These are phyloP conservation scores for Eumeta japonica DNA, from an alignment of 1,140 invertebrate species.

Conservation along the genomic window DNA sequence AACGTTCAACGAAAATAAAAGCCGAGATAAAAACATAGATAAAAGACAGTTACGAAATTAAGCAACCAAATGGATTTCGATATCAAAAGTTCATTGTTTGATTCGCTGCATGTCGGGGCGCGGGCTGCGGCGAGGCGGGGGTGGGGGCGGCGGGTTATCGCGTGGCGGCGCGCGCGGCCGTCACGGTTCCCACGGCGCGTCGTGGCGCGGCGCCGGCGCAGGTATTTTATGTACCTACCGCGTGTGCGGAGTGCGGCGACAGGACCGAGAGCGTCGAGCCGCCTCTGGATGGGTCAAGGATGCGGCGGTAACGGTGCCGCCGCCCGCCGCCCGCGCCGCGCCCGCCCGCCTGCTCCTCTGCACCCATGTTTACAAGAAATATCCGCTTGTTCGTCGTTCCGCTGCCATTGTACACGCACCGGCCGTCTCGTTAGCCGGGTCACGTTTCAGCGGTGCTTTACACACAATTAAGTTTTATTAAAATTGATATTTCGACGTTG, in stretches of 20 bases:
- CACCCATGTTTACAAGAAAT: too few relatives aligned
- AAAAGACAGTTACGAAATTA: conserved; percentile 47
- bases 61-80: conserved; percentile 49
- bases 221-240: conserved; percentile 55
- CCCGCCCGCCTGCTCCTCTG: too few relatives aligned
- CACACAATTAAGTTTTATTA: too few relatives aligned
- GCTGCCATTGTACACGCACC: too few relatives aligned
- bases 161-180: conserved; percentile 28
- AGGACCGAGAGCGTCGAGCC: conserved; percentile 49
- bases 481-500: too few relatives aligned
- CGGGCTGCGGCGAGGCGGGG: conserved; percentile 13
- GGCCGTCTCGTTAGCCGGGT: too few relatives aligned
- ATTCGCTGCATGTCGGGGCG: conserved; percentile 32
- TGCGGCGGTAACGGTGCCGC: conserved; percentile 45
- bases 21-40: conserved; percentile 45
- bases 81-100: conserved; percentile 52
- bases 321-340: too few relatives aligned
- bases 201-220: too few relatives aligned
- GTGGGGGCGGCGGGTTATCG: conserved; percentile 35
- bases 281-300: conserved; percentile 58
- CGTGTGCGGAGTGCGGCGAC: conserved; percentile 49
- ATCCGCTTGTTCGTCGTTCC: too few relatives aligned
- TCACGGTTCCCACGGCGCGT: conserved; percentile 50
- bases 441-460: too few relatives aligned
- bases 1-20: conserved; percentile 45